phyloP scores from a whole-genome alignment of 2,888 invertebrate genomes.

The Crocallis elinguaria region DNA sequence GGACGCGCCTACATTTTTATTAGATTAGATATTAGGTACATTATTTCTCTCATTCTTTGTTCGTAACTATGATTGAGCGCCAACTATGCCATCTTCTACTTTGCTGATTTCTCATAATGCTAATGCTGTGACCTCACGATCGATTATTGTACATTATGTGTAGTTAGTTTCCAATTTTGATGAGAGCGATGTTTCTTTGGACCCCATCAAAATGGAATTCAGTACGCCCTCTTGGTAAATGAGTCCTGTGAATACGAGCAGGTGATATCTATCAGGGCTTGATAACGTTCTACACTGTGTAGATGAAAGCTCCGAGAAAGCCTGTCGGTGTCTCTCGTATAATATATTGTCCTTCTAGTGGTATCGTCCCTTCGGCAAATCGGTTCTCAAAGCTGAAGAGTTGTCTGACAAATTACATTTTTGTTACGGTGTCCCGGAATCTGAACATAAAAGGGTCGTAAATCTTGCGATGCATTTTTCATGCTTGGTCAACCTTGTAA shows the following conservation, averaged over 20 bases:
- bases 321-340: slow-evolving; percentile 20
- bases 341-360: slow-evolving; percentile 32
- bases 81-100: too few relatives aligned
- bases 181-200: background rate
- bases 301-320: slow-evolving; percentile 24
- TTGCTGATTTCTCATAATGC: too few relatives aligned
- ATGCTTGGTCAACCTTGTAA: slow-evolving; percentile 63
- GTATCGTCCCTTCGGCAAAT: slow-evolving; percentile 47
- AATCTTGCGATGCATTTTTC: slow-evolving; percentile 68
- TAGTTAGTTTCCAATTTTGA: too few relatives aligned
- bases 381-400: slow-evolving; percentile 45
- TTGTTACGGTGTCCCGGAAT: slow-evolving; percentile 59
- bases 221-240: background rate
- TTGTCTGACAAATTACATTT: slow-evolving; percentile 64
- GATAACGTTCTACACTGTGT: slow-evolving; percentile 32
- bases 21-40: too few relatives aligned
- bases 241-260: slow-evolving; percentile 20
- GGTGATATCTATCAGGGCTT: slow-evolving; percentile 24
- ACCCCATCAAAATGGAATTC: background rate
- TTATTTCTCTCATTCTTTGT: too few relatives aligned
- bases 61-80: too few relatives aligned
- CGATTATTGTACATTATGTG: too few relatives aligned
- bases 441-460: slow-evolving; percentile 62
- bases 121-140: too few relatives aligned
- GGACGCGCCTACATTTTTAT: too few relatives aligned